A percentile compares a stretch with the other conserved stretches of the same genome.
phyloP scores from a whole-genome alignment of 1,140 invertebrate genomes.

The Drosophila littoralis region DNA sequence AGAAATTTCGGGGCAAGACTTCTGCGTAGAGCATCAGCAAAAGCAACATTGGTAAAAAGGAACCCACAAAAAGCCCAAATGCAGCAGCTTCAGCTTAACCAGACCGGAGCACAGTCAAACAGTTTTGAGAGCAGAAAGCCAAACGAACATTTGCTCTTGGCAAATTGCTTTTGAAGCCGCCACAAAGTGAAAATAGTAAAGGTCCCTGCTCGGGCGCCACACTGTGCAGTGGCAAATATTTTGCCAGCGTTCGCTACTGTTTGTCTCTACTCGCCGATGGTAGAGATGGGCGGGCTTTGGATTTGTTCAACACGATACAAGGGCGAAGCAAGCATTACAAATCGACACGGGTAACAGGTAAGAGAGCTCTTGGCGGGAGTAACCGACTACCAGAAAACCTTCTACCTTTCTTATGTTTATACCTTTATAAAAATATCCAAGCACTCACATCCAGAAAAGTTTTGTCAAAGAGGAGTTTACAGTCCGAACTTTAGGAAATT shows the following conservation, averaged over 20 bases:
- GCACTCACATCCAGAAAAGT: too few species aligned
- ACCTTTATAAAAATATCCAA: too few species aligned
- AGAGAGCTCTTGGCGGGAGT: too few species aligned
- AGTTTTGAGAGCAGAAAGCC: conserved; percentile 5
- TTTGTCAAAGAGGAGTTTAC: too few species aligned
- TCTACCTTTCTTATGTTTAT: too few species aligned
- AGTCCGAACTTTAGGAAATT: too few species aligned
- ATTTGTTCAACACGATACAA: neutral
- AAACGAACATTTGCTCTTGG: conserved; percentile 6
- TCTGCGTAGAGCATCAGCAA: neutral
- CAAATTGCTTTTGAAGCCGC: conserved; percentile 32
- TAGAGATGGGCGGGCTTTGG: neutral
- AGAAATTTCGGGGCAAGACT: neutral
- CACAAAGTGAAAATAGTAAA: conserved; percentile 13
- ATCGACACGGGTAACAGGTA: too few species aligned
- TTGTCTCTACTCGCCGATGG: conserved; percentile 11
- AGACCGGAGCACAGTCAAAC: conserved; percentile 2
- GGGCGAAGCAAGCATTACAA: too few species aligned
- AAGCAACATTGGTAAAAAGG: neutral
- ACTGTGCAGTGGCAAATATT: conserved; percentile 20
- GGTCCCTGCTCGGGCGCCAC: neutral
- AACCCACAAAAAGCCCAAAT: conserved; percentile 16
- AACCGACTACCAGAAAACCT: too few species aligned
- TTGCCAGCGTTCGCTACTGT: conserved; percentile 7
- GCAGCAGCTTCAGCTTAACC: neutral